Evolutionary conservation across 2,797 vertebrate species (phyloP).

Genomic region (Eremophila alpestris): DNA sequence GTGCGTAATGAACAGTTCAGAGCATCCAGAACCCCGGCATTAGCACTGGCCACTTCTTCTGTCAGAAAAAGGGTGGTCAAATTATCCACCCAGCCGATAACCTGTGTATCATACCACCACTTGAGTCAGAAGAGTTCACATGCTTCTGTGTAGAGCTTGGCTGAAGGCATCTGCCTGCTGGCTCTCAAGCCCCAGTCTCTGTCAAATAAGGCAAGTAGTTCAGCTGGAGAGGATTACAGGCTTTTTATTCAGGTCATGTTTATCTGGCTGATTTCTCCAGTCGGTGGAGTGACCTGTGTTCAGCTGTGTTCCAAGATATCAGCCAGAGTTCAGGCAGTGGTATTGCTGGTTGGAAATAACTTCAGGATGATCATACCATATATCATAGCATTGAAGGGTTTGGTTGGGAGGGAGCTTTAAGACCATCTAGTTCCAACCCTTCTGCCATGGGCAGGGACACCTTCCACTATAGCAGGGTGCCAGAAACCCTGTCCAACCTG

Average conservation of each 20-base stretch:
- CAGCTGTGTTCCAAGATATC: background rate
- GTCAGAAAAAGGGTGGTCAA: background rate
- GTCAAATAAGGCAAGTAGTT: background rate
- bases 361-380: background rate
- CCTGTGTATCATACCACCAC: accelerated
- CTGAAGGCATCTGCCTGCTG: background rate
- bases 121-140: background rate
- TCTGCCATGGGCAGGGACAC: background rate
- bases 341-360: constrained; percentile 51
- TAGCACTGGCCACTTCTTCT: accelerated
- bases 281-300: accelerated
- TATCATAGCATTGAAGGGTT: background rate
- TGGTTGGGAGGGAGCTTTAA: background rate
- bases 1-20: background rate
- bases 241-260: background rate
- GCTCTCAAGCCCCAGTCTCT: background rate
- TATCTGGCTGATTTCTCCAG: background rate
- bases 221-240: background rate
- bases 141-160: background rate
- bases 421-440: background rate
- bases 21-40: background rate
- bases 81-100: too few relatives aligned
- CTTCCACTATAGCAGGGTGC: background rate
- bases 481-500: background rate
- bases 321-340: background rate